These are phyloP conservation scores for Drosophila nasuta DNA, from an alignment of 1,140 invertebrate genomes.

Conservation along the genomic window DNA sequence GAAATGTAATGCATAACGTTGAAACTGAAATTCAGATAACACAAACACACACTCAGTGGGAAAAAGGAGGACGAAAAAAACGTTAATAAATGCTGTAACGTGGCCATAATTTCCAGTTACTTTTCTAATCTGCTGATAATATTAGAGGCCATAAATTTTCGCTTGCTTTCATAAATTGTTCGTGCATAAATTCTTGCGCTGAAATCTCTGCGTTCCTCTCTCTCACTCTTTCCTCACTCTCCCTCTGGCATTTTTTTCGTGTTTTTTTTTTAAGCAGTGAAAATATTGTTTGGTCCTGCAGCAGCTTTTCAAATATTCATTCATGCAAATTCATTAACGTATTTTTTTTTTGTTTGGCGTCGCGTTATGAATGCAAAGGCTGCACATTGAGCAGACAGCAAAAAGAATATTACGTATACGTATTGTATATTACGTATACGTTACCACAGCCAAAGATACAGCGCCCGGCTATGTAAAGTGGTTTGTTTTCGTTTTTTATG, in stretches of 20 bases:
- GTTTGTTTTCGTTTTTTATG: conserved; percentile 45
- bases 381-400: conserved; percentile 52
- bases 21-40: conserved; percentile 18
- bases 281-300: conserved; percentile 59
- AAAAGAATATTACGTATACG: conserved; percentile 49
- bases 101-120: conserved; percentile 65
- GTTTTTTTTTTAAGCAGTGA: conserved; percentile 39
- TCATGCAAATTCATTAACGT: conserved; percentile 71
- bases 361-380: conserved; percentile 61
- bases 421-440: conserved; percentile 60
- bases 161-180: conserved; percentile 65
- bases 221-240: background rate
- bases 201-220: conserved; percentile 41
- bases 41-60: conserved; percentile 1
- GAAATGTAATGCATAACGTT: conserved; percentile 1
- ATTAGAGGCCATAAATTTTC: conserved; percentile 66
- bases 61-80: conserved; percentile 22
- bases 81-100: conserved; percentile 42
- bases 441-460: conserved; percentile 29
- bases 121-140: conserved; percentile 70
- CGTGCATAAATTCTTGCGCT: conserved; percentile 60
- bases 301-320: conserved; percentile 72
- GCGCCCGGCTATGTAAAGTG: conserved; percentile 48
- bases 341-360: conserved; percentile 36
- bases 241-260: background rate